These are phyloP conservation scores for Rhinogobio ventralis DNA, from an alignment of 2,797 vertebrate genomes.

Conservation along the genomic window DNA sequence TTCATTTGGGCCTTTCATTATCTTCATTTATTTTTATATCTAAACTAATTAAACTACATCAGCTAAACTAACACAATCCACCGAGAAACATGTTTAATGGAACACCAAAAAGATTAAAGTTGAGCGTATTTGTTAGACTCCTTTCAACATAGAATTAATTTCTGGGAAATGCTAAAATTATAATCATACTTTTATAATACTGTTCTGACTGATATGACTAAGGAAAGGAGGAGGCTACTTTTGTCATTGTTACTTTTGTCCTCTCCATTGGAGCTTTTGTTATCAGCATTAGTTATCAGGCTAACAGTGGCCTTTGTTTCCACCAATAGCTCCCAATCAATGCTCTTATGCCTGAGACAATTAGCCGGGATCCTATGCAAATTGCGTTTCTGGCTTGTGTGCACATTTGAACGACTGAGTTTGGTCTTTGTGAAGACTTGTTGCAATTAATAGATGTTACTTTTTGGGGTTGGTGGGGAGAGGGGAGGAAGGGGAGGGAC, in stretches of 20 bases:
- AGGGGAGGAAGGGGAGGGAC: slow-evolving; percentile 51
- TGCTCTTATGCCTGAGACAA: slow-evolving; percentile 87
- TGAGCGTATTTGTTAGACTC: not conserved
- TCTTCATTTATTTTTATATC: not conserved
- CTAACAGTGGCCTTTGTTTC: slow-evolving; percentile 87
- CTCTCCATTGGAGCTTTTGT: slow-evolving; percentile 82
- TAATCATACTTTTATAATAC: slow-evolving; percentile 81
- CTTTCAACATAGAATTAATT: slow-evolving; percentile 43
- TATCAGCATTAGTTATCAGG: slow-evolving; percentile 86
- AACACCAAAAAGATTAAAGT: not conserved
- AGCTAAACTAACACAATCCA: not conserved
- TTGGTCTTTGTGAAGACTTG: slow-evolving; percentile 79
- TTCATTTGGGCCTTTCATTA: not conserved
- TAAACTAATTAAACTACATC: not conserved
- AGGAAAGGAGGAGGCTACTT: slow-evolving; percentile 75
- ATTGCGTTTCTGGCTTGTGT: slow-evolving; percentile 65
- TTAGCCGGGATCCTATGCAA: slow-evolving; percentile 82
- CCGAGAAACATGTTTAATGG: not conserved
- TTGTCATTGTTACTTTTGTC: slow-evolving; percentile 85
- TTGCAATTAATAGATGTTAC: slow-evolving; percentile 77
- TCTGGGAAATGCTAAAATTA: slow-evolving; percentile 69
- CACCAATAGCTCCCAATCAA: slow-evolving; percentile 87
- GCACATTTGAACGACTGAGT: slow-evolving; percentile 79
- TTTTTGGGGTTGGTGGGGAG: slow-evolving; percentile 65
- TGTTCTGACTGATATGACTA: slow-evolving; percentile 68